Base-by-base conservation (phyloP, 2,113 vertebrate species). In the Pygoscelis adeliae region DNA sequence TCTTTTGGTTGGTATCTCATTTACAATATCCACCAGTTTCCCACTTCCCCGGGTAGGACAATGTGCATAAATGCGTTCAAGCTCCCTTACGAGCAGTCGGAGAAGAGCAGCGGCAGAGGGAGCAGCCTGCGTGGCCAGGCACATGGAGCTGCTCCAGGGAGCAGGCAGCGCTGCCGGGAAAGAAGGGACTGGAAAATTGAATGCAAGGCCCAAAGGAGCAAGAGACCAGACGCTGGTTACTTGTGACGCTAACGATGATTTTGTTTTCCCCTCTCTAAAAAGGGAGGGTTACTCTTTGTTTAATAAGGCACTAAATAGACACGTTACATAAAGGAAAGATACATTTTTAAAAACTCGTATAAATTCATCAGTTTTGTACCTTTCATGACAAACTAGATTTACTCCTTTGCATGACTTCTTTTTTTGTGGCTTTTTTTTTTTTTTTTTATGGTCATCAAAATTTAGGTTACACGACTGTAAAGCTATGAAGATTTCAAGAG, bases 241-340 rank as follows among this genome's bases (percentile, higher is more conserved):
- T 40, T 11, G 71, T 81, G 76, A 94, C 4, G 7, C 85, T 83
- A 95, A 69, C 0, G 38, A 95, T 25, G 90, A 85, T 79, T 94
- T 84, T 66, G 56, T 87, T 67, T 77, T 30, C 81, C 95, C 36
- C 87, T 93, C 65, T 52, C 65, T 32, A 38, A 83, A 88, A 59
- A 63, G 85, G 81, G 95, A 96, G 91, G 55, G 95, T 52, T 46
- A 66, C 90, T 19, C 32, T 89, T 96, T 93, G 93, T 95, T 97
- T 87, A 84, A 95, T 98, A 98, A 98, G 98, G 98, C 98, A 98
- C 98, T 98, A 96, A 97, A 98, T 97, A 96, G 98, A 97, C 76
- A 87, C 69, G 91, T 93, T 96, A 91, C 97, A 83, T 89, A 96
- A 97, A 98, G 96, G 97, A 97, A 97, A 97, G 95, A 96, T 71